These are phyloP conservation scores for Buteo buteo DNA, from an alignment of 2,113 vertebrate species.

Conservation along the genomic window DNA sequence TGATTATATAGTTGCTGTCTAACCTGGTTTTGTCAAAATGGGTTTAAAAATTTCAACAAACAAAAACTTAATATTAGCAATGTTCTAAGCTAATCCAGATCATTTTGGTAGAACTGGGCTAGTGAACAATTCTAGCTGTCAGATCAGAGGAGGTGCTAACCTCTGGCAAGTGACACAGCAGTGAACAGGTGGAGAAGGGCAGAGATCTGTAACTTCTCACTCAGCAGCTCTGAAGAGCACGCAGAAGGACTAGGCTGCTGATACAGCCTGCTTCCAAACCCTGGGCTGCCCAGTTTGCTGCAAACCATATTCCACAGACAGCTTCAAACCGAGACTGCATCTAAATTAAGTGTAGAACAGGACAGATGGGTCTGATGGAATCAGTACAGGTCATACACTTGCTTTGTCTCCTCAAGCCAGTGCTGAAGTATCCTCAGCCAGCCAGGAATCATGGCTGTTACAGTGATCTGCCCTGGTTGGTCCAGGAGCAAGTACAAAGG, in stretches of 20 bases:
- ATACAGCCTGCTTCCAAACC: background rate
- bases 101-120: slow-evolving; percentile 43
- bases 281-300: background rate
- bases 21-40: slow-evolving; percentile 51
- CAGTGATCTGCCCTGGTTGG: background rate
- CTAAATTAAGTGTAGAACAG: background rate
- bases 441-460: background rate
- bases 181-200: background rate
- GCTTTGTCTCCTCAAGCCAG: background rate
- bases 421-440: rapidly evolving
- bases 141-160: background rate
- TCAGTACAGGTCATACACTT: background rate
- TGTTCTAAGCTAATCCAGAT: slow-evolving; percentile 48
- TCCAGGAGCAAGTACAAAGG: background rate
- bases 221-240: background rate
- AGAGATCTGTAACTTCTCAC: background rate
- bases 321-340: background rate
- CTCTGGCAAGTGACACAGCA: background rate
- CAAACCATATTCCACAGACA: background rate
- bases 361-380: background rate
- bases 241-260: background rate
- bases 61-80: slow-evolving; percentile 28
- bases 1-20: background rate
- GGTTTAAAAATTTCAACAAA: slow-evolving; percentile 43
- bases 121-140: background rate